Percentiles rank a stretch among this genome's conserved stretches.
Evolutionary conservation across 2,888 invertebrate genomes (phyloP).

Genomic region (Scaptomyza reducta): DNA sequence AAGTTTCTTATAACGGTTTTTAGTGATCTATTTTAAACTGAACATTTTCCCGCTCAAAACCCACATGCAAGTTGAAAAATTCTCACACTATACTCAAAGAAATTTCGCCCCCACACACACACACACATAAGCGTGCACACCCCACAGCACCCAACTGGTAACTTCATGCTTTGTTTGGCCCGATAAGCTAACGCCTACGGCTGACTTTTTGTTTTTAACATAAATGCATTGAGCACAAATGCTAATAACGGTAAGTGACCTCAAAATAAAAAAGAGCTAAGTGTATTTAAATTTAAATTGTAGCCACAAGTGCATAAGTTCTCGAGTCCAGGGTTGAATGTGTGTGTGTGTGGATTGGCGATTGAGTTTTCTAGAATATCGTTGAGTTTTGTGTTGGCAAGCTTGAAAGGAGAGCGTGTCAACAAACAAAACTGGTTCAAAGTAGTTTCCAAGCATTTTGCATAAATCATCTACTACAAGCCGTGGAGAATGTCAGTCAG

Average conservation of each 20-base stretch:
- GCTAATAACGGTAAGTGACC: slow-evolving; percentile 71
- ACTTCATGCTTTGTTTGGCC: slow-evolving; percentile 64
- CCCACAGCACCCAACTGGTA: slow-evolving; percentile 21
- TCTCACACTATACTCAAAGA: slow-evolving; percentile 36
- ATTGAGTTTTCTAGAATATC: background rate
- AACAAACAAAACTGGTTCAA: slow-evolving; percentile 63
- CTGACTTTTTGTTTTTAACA: slow-evolving; percentile 41
- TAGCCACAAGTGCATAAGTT: too few species aligned
- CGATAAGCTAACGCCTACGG: slow-evolving; percentile 51
- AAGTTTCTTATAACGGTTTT: background rate
- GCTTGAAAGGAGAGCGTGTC: slow-evolving; percentile 51
- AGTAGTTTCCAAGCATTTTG: slow-evolving; percentile 23
- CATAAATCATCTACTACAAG: slow-evolving; percentile 62
- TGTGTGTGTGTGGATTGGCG: slow-evolving; percentile 1
- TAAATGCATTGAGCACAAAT: slow-evolving; percentile 73
- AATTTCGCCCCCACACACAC: slow-evolving; percentile 1
- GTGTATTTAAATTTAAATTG: slow-evolving; percentile 25
- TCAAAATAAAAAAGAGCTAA: slow-evolving; percentile 35
- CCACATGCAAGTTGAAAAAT: slow-evolving; percentile 39
- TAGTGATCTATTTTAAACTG: background rate
- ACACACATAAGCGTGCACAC: background rate
- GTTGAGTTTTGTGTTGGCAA: background rate
- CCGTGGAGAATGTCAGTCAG: slow-evolving; percentile 38
- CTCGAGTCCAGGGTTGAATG: slow-evolving; percentile 47
- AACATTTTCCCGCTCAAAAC: slow-evolving; percentile 6